Evolutionary conservation across 1,140 invertebrate species (phyloP).

Genomic region (Rhyacophila brunnea): DNA sequence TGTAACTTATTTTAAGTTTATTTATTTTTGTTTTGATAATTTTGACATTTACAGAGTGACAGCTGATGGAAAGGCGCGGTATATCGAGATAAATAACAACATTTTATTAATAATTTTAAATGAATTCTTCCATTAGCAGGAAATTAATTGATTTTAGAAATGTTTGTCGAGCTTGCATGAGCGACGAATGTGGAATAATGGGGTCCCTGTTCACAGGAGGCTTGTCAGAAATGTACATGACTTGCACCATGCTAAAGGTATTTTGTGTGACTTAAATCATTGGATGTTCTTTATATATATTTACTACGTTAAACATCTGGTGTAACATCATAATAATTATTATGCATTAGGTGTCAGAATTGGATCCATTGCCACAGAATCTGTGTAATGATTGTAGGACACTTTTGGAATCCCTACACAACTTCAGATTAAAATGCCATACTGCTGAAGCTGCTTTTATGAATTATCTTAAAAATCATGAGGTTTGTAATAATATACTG

Average conservation of each 20-base stretch:
- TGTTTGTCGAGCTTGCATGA: conserved; percentile 14
- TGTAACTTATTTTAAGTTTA: no score
- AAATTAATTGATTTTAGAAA: background rate
- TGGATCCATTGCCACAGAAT: conserved; percentile 6
- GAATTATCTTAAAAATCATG: background rate
- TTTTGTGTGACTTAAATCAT: background rate
- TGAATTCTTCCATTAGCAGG: background rate
- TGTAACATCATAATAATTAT: no score
- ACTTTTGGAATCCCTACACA: conserved; percentile 5
- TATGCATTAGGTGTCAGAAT: conserved; percentile 6
- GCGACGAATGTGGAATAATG: conserved; percentile 1
- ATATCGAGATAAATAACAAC: background rate
- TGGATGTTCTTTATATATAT: background rate
- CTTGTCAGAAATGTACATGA: conserved; percentile 9
- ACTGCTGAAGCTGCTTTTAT: conserved; percentile 9
- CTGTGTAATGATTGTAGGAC: conserved; percentile 9
- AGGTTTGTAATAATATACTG: no score
- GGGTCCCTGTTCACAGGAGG: conserved; percentile 1
- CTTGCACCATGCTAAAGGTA: conserved; percentile 14
- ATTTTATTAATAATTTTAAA: conserved; percentile 1
- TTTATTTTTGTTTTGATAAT: no score
- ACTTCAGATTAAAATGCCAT: conserved; percentile 7
- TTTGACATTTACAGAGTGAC: no score
- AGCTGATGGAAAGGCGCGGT: no score
- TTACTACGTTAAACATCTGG: background rate